phyloP scores from a whole-genome alignment of 2,797 vertebrate genomes.

The Acipenser transmontanus region DNA sequence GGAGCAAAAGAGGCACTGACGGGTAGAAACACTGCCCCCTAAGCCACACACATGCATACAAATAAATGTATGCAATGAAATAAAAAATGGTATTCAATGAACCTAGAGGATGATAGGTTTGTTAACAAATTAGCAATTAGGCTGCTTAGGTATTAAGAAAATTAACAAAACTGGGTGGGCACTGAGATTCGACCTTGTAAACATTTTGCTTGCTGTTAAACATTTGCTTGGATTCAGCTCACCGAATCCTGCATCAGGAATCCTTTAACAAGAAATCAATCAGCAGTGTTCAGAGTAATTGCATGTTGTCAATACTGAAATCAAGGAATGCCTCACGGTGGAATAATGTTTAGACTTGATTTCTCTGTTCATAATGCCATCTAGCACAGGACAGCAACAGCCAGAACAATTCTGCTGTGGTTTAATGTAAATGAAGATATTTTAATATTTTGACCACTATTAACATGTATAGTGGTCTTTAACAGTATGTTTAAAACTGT shows the following conservation, averaged over 20 bases:
- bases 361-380: constrained; percentile 48
- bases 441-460: too few species aligned
- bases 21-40: too few species aligned
- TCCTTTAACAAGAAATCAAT: constrained; percentile 33
- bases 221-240: constrained; percentile 32
- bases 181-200: constrained; percentile 39
- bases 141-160: constrained; percentile 16
- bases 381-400: constrained; percentile 7
- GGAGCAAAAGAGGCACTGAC: too few species aligned
- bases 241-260: constrained; percentile 24
- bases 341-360: constrained; percentile 42
- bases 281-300: constrained; percentile 31
- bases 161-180: constrained; percentile 19
- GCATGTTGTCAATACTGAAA: constrained; percentile 44
- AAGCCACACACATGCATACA: too few species aligned
- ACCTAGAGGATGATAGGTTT: too few species aligned
- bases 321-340: constrained; percentile 44
- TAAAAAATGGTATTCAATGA: too few species aligned
- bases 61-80: too few species aligned
- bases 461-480: too few species aligned
- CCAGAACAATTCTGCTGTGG: too few species aligned
- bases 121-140: not conserved
- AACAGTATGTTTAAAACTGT: too few species aligned
- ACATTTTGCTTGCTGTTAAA: constrained; percentile 25
- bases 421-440: too few species aligned